Conservation (phyloP, 1,140 invertebrate genomes). For the Drosophila yakuba region DNA sequence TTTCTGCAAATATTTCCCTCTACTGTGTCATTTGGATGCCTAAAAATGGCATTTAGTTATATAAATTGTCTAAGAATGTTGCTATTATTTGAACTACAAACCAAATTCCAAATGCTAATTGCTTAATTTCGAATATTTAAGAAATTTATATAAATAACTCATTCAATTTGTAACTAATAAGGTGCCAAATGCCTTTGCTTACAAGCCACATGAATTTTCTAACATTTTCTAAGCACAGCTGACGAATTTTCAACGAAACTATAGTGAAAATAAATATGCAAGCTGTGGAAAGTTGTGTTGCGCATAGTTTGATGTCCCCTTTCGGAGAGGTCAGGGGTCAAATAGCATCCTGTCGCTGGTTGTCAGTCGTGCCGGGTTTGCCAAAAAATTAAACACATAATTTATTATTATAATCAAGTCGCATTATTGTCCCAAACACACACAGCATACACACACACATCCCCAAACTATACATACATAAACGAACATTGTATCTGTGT, state of each 20-base stretch:
- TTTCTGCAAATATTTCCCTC: background rate
- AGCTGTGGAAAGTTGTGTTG: background rate
- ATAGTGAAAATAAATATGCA: background rate
- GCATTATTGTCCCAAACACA: slow-evolving; percentile 31
- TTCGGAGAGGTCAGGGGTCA: slow-evolving; percentile 22
- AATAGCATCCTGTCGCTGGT: slow-evolving; percentile 3
- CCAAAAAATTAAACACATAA: slow-evolving; percentile 51
- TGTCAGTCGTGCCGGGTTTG: slow-evolving; percentile 28
- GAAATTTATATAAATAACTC: no score
- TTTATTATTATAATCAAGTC: slow-evolving; percentile 52
- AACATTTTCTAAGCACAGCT: background rate
- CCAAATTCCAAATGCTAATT: background rate
- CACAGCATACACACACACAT: background rate
- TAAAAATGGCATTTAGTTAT: no score
- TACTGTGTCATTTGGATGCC: no score
- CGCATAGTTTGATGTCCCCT: background rate
- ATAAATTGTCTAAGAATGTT: no score
- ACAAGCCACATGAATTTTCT: no score
- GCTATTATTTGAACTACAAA: no score
- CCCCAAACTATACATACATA: slow-evolving; percentile 3
- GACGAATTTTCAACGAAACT: background rate
- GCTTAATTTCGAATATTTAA: no score
- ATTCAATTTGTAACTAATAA: no score
- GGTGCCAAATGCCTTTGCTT: no score
- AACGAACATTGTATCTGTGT: slow-evolving; percentile 20